Conservation (phyloP, 2,797 vertebrate genomes). For the Gymnoscopelus braueri region DNA sequence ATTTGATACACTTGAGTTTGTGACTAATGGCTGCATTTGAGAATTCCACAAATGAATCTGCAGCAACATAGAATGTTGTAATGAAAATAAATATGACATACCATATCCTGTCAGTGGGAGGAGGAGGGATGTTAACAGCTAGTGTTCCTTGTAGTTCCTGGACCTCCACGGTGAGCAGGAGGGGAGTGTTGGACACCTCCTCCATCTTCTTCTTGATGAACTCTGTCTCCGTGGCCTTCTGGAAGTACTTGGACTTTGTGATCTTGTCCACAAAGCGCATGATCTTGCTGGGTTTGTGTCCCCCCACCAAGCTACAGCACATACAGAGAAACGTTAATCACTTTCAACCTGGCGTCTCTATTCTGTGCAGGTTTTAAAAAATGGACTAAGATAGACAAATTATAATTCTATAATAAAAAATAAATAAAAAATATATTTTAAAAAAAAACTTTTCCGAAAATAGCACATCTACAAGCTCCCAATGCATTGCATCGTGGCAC, state of each 20-base stretch:
- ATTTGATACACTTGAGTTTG: too few species aligned
- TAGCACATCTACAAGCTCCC: too few species aligned
- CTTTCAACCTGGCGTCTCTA: too few species aligned
- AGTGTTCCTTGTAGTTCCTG: slow-evolving; percentile 91
- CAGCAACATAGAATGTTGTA: too few species aligned
- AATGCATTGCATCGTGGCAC: too few species aligned
- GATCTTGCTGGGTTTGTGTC: slow-evolving; percentile 93
- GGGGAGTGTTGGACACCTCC: slow-evolving; percentile 95
- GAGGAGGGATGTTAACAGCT: slow-evolving; percentile 95
- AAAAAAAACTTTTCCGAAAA: too few species aligned
- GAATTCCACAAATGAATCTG: too few species aligned
- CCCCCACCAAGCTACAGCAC: slow-evolving; percentile 83
- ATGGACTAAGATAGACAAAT: too few species aligned
- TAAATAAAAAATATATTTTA: too few species aligned
- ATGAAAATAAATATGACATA: slow-evolving; percentile 50
- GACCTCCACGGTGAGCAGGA: slow-evolving; percentile 94
- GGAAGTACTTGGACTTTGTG: slow-evolving; percentile 96
- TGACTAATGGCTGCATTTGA: too few species aligned
- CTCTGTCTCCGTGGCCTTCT: slow-evolving; percentile 96
- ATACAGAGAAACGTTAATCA: background rate
- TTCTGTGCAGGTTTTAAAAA: too few species aligned
- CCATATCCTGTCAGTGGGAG: slow-evolving; percentile 97
- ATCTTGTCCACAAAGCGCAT: slow-evolving; percentile 98
- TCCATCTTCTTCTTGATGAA: slow-evolving; percentile 99
- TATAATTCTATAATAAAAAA: too few species aligned